Evolutionary conservation across 1,140 invertebrate species (phyloP).

Genomic region (Halesus radiatus): DNA sequence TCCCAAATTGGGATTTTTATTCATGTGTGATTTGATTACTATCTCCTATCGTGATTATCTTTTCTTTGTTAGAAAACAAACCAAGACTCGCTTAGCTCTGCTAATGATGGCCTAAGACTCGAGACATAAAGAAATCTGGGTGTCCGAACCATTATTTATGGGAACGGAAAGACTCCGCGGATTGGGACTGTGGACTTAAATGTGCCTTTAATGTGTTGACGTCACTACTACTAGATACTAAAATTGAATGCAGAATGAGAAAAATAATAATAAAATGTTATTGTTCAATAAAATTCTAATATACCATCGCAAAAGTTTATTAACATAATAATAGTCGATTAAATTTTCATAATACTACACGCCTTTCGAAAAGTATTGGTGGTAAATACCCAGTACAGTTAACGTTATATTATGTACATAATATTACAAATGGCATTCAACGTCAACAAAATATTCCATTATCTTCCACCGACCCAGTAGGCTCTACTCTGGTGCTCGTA

Average conservation of each 20-base stretch:
- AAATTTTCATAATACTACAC: too few relatives aligned
- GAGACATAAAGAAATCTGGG: slow-evolving; percentile 41
- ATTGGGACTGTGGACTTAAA: background rate
- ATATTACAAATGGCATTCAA: too few relatives aligned
- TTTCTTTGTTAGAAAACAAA: slow-evolving; percentile 49
- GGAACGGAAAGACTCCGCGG: slow-evolving; percentile 15
- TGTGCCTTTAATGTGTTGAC: slow-evolving; percentile 3
- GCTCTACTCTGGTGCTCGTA: too few relatives aligned
- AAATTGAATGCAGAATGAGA: background rate
- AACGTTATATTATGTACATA: too few relatives aligned
- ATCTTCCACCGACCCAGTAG: too few relatives aligned
- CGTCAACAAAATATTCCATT: too few relatives aligned
- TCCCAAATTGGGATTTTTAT: slow-evolving; percentile 56
- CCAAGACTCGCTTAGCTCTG: slow-evolving; percentile 19
- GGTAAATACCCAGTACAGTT: too few relatives aligned
- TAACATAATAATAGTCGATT: too few relatives aligned
- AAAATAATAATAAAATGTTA: background rate
- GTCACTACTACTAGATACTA: background rate
- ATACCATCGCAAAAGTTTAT: too few relatives aligned
- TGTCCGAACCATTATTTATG: slow-evolving; percentile 47
- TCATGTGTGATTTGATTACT: slow-evolving; percentile 58
- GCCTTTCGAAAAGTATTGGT: too few relatives aligned
- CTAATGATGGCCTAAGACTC: slow-evolving; percentile 37
- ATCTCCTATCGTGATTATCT: slow-evolving; percentile 49
- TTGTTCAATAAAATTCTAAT: too few relatives aligned